phyloP scores from a whole-genome alignment of 2,888 invertebrate genomes.

The Electrophaes corylata region DNA sequence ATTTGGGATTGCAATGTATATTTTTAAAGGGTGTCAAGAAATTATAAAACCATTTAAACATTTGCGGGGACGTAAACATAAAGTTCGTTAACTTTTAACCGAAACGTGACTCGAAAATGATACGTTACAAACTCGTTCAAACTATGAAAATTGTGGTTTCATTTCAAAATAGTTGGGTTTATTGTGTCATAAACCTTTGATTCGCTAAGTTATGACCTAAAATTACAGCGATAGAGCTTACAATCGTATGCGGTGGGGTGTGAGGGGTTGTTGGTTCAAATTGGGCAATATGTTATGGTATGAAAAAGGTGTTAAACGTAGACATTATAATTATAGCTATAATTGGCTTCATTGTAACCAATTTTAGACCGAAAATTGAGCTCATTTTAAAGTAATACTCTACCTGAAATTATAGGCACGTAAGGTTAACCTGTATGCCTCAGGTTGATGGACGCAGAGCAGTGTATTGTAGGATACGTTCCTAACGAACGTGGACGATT shows the following conservation, averaged over 20 bases:
- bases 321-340: conserved; percentile 20
- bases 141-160: conserved; percentile 48
- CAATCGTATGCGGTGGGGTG: background rate
- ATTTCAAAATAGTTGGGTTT: conserved; percentile 43
- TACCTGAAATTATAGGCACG: background rate
- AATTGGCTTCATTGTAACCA: conserved; percentile 15
- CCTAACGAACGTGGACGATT: too few species aligned
- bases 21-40: background rate
- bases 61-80: conserved; percentile 28
- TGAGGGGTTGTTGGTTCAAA: conserved; percentile 14
- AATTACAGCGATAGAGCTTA: conserved; percentile 6
- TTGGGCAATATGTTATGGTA: conserved; percentile 29
- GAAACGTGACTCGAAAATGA: conserved; percentile 53
- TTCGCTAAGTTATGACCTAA: conserved; percentile 1
- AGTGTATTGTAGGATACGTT: too few species aligned
- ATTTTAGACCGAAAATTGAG: background rate
- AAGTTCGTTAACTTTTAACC: conserved; percentile 40
- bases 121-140: conserved; percentile 48
- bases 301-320: conserved; percentile 37
- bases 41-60: conserved; percentile 28
- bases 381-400: background rate
- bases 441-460: too few species aligned
- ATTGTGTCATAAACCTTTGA: conserved; percentile 20
- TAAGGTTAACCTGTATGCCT: too few species aligned
- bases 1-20: too few species aligned